These are phyloP conservation scores for Hydractinia symbiolongicarpus DNA, from an alignment of 30 jellyfish, hydroid and myxozoan genomes.

Conservation along the genomic window DNA sequence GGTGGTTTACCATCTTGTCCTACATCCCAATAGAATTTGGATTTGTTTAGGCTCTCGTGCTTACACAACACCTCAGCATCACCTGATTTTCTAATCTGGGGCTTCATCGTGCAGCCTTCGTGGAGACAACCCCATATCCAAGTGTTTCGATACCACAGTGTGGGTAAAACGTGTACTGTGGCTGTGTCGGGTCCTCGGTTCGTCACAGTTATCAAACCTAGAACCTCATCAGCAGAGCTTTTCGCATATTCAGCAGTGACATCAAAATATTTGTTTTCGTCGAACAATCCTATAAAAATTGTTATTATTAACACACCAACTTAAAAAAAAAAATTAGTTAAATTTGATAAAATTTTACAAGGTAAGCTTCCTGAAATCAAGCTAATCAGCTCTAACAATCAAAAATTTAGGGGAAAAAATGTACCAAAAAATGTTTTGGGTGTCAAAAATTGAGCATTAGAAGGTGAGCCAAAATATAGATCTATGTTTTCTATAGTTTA, in stretches of 20 bases:
- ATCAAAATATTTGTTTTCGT: conserved; percentile 67
- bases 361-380: no score
- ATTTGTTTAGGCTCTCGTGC: conserved; percentile 63
- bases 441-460: no score
- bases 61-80: conserved; percentile 51
- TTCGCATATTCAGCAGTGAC: conserved; percentile 84
- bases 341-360: no score
- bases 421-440: no score
- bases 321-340: no score
- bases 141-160: conserved; percentile 86
- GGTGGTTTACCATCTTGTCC: conserved; percentile 63
- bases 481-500: no score
- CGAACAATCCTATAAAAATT: conserved; percentile 47
- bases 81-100: conserved; percentile 50
- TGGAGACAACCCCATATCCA: conserved; percentile 97
- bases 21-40: conserved; percentile 64
- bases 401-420: no score
- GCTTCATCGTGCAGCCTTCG: conserved; percentile 93
- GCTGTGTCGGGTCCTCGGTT: conserved; percentile 81
- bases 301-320: neutral
- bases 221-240: conserved; percentile 54
- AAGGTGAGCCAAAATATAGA: no score
- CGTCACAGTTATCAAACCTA: conserved; percentile 67
- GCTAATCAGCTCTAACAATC: no score
- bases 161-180: conserved; percentile 65